Evolutionary conservation across 2,797 vertebrate species (phyloP).

Genomic region (Rhinatrema bivittatum): DNA sequence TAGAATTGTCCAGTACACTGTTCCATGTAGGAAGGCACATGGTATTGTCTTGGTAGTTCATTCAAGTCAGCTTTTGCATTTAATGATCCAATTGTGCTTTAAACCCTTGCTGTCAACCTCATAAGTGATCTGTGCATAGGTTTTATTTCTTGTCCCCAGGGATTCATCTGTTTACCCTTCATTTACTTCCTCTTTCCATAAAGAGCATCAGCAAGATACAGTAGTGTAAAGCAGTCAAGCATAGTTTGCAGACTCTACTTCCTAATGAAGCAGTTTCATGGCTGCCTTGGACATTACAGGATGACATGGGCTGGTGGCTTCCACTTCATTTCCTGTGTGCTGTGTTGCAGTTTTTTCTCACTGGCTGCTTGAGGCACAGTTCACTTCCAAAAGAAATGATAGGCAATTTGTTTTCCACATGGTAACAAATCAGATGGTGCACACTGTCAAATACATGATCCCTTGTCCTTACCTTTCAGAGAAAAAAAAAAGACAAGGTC

Average conservation of each 20-base stretch:
- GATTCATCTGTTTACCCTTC: conserved; percentile 28
- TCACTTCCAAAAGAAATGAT: conserved; percentile 83
- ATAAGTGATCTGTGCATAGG: conserved; percentile 51
- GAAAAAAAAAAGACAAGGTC: conserved; percentile 20
- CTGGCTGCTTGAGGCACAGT: conserved; percentile 79
- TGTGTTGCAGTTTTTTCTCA: conserved; percentile 45
- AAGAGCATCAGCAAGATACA: conserved; percentile 32
- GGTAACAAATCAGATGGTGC: conserved; percentile 81
- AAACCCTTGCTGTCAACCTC: conserved; percentile 48
- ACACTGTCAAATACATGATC: conserved; percentile 79
- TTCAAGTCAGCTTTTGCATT: conserved; percentile 50
- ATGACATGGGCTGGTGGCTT: no score
- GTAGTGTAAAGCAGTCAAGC: no score
- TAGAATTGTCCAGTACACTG: conserved; percentile 37
- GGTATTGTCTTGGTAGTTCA: conserved; percentile 52
- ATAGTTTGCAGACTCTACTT: no score
- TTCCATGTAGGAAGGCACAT: conserved; percentile 59
- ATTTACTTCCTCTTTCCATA: no score
- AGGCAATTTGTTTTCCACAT: conserved; percentile 83
- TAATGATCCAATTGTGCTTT: conserved; percentile 60
- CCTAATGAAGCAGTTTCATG: no score
- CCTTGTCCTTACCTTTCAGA: conserved; percentile 79
- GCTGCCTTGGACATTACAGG: no score
- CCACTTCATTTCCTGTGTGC: conserved; percentile 25
- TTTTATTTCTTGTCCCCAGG: conserved; percentile 27